phyloP scores from a whole-genome alignment of 2,797 vertebrate species.

The Anguilla marmorata region DNA sequence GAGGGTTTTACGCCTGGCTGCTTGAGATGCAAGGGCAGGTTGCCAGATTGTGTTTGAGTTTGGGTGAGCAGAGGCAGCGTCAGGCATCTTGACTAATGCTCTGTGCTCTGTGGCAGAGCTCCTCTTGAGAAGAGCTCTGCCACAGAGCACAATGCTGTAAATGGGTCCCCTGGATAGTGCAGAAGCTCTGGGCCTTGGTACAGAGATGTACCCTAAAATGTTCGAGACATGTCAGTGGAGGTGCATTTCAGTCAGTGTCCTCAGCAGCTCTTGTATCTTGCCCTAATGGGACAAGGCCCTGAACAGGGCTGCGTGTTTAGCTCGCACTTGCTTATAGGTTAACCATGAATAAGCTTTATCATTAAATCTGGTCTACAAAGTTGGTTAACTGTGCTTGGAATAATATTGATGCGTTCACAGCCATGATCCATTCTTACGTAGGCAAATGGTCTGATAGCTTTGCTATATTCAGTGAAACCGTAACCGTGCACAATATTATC shows the following conservation, averaged over 20 bases:
- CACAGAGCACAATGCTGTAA: background rate
- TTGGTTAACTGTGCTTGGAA: background rate
- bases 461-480: background rate
- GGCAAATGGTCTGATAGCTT: background rate
- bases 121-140: background rate
- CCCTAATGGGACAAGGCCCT: background rate
- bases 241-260: background rate
- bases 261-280: background rate
- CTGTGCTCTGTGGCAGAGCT: background rate
- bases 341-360: background rate
- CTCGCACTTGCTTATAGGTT: background rate
- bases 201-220: too few relatives aligned
- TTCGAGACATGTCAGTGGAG: background rate
- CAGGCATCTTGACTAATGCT: background rate
- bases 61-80: background rate
- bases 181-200: background rate
- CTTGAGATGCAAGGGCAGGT: background rate
- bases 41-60: conserved; percentile 1
- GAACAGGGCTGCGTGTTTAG: background rate
- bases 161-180: background rate
- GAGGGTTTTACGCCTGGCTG: conserved; percentile 18
- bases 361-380: background rate
- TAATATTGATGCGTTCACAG: background rate
- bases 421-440: background rate
- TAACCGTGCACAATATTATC: background rate